Percentiles rank a stretch among this genome's conserved stretches.
phyloP scores from a whole-genome alignment of 2,888 invertebrate genomes.

The Drosophila affinis region DNA sequence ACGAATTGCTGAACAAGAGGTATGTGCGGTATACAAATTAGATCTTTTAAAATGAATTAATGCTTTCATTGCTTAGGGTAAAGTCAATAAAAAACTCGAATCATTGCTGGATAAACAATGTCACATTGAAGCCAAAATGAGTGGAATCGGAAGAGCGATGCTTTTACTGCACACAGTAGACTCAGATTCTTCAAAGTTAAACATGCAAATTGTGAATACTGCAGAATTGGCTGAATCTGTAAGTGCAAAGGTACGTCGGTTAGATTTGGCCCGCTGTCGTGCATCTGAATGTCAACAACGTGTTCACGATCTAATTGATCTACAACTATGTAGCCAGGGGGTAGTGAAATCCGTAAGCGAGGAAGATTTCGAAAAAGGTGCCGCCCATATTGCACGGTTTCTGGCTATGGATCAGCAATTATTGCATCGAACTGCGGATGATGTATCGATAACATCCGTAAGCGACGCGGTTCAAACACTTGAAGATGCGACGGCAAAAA shows the following conservation, averaged over 20 bases:
- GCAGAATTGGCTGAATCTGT: slow-evolving; percentile 96
- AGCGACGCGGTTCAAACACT: slow-evolving; percentile 85
- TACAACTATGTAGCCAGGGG: slow-evolving; percentile 98
- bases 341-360: slow-evolving; percentile 96
- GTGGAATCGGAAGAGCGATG: slow-evolving; percentile 91
- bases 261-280: slow-evolving; percentile 94
- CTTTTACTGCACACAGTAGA: slow-evolving; percentile 91
- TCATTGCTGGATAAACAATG: slow-evolving; percentile 89
- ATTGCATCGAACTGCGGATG: slow-evolving; percentile 89
- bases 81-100: slow-evolving; percentile 89
- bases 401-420: slow-evolving; percentile 95
- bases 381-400: slow-evolving; percentile 97
- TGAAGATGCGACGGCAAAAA: slow-evolving; percentile 90
- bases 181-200: slow-evolving; percentile 91
- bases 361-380: slow-evolving; percentile 98
- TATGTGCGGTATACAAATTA: background rate
- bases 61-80: slow-evolving; percentile 84
- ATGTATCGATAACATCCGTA: slow-evolving; percentile 86
- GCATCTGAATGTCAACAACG: slow-evolving; percentile 97
- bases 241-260: slow-evolving; percentile 96
- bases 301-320: slow-evolving; percentile 96
- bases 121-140: slow-evolving; percentile 91
- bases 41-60: background rate
- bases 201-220: slow-evolving; percentile 93
- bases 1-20: background rate